Conservation (phyloP, 2,797 vertebrate species). For the Enteromius anoplus region DNA sequence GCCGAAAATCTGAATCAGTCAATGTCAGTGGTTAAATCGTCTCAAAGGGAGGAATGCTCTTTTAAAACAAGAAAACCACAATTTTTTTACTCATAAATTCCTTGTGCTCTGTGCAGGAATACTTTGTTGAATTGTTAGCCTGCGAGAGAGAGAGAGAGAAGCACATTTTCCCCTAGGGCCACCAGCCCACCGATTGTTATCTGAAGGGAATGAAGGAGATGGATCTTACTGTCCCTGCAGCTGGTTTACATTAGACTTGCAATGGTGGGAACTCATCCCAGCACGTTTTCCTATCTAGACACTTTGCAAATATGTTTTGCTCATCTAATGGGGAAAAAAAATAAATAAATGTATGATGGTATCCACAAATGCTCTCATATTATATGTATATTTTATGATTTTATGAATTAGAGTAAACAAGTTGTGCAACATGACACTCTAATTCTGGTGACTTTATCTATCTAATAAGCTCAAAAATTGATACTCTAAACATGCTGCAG, state of each 20-base stretch:
- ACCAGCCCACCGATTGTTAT: conserved; percentile 59
- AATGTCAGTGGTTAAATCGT: background rate
- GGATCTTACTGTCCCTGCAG: conserved; percentile 60
- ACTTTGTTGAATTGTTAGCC: conserved; percentile 58
- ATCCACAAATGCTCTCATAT: conserved; percentile 24
- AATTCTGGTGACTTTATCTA: background rate
- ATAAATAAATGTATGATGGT: background rate
- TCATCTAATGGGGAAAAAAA: conserved; percentile 4
- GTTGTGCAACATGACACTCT: background rate
- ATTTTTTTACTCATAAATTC: conserved; percentile 68
- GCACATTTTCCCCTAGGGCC: conserved; percentile 59
- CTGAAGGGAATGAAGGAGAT: conserved; percentile 55
- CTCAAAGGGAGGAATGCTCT: conserved; percentile 34
- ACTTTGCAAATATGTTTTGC: conserved; percentile 23
- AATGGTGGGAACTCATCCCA: conserved; percentile 60
- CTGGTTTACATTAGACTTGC: conserved; percentile 67
- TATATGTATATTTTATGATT: background rate
- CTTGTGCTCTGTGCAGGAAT: conserved; percentile 61
- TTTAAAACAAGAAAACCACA: conserved; percentile 45
- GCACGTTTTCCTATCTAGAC: conserved; percentile 52
- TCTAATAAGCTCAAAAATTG: background rate
- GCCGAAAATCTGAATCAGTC: background rate
- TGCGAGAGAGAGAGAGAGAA: conserved; percentile 42
- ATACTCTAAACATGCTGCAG: too few relatives aligned
- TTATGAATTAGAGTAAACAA: background rate